Base-by-base conservation (phyloP, 2,888 invertebrate species). In the Hedychridium roseum region DNA sequence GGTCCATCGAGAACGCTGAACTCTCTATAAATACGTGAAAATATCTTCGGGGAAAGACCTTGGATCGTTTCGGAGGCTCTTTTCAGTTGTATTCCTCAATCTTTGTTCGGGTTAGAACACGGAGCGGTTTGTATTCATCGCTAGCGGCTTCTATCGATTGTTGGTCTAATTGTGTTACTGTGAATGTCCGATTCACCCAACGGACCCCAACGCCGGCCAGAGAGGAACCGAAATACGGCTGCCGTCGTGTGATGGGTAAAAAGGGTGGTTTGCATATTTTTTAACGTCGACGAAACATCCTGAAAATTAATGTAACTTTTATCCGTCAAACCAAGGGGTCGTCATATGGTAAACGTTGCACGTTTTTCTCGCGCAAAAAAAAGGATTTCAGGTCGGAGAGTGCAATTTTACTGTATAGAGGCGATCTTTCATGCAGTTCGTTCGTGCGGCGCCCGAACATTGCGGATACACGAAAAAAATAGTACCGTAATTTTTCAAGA, bases 111-210 rank as follows among this genome's bases (percentile, higher is more conserved):
- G 27, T 41, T 30, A 36, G 32, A 34, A 32, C 40, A 41, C 30
- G 53, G 35, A 59, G 48, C 41, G 59, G 66, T 63, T 71, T 61
- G 63, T 68, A 70, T 65, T 74, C 71, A 73, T 71, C 69, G 57
- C 69, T 67, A 64, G 66, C 54, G 44, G 62, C 64, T 71, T 63
- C 68, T 69, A 75, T 76, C 73, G 76, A 75, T 74, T 74, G 74
- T 73, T 71, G 65, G 70, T 73, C 74, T 76, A 76, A 76, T 76
- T 76, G 74, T 69, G 74, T 76, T 76, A 74, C 74, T 66, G 71
- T 68, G 70, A 74, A 74, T 71, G 73, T 73, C 74, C 74, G 72
- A 74, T 75, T 76, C 71, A 70, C 60, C 71, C 65, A 56, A 51
- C 66, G 67, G 63, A 71, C 62, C 66, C 63, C 60, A 56, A 58